Evolutionary conservation across 2,113 vertebrate species (phyloP), one percentile per base, ranked within the genome.

Genomic region (Ascaphus truei): DNA sequence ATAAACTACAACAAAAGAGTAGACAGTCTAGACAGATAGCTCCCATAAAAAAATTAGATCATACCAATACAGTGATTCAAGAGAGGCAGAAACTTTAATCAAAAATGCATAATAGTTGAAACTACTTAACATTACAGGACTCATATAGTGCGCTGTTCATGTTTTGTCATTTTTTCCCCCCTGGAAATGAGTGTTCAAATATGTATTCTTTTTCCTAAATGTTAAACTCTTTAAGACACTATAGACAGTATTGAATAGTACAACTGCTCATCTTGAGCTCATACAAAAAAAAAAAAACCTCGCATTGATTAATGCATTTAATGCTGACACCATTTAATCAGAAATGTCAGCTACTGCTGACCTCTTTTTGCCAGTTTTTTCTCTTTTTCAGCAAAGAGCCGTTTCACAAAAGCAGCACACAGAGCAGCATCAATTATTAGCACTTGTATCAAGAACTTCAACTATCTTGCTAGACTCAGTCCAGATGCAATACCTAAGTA

Each of bases 301-400:
- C 15, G 13, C 6, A 23, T 61, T 45, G 58, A 43, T 25, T 43
- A 7, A 45, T 27, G 39, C 58, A 61, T 61, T 61, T 61, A 27
- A 43, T 43, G 58, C 58, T 30, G 36, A 47, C 25, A 47, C 37
- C 36, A 58, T 58, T 58, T 15, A 36, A 58, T 53, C 22, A 33
- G 8, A 33, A 58, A 58, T 58, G 55, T 58, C 55, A 58, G 31
- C 55, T 58, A 23, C 15, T 47, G 27, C 59, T 62, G 59, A 62
- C 59, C 59, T 30, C 59, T 48, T 45, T 62, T 62, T 41, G 30
- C 25, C 16, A 43, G 36, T 37, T 15, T 41, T 47, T 45, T 62
- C 16, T 56, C 23, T 33, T 62, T 58, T 47, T 29, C 39, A 30
- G 29, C 16, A 29, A 47, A 62, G 10, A 62, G 25, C 41, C 13